Percentiles rank a stretch among this genome's conserved stretches.
These are phyloP conservation scores for Rhagium mordax DNA, from an alignment of 2,888 invertebrate genomes.

Conservation along the genomic window DNA sequence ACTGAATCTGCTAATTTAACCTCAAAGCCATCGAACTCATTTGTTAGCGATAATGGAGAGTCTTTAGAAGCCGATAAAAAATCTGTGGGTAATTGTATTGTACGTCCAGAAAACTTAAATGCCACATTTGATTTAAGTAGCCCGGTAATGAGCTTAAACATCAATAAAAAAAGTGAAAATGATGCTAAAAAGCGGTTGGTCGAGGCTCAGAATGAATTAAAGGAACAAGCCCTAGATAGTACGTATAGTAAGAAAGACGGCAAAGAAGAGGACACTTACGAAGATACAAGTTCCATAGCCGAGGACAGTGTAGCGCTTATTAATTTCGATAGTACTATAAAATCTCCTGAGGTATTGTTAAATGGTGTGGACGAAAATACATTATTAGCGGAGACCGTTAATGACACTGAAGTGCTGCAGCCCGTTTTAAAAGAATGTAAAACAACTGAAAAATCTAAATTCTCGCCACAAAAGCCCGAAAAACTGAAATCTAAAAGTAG, in stretches of 20 bases:
- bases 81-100: conserved; percentile 16
- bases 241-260: conserved; percentile 38
- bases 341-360: conserved; percentile 35
- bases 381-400: conserved; percentile 28
- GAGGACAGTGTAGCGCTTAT: conserved; percentile 53
- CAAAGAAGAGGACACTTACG: conserved; percentile 59
- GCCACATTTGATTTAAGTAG: conserved; percentile 54
- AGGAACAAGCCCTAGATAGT: conserved; percentile 22
- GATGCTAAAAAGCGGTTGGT: conserved; percentile 17
- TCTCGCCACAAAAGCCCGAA: conserved; percentile 56
- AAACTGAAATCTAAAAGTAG: conserved; percentile 62
- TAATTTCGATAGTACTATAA: conserved; percentile 28
- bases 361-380: conserved; percentile 38
- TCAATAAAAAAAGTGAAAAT: conserved; percentile 21
- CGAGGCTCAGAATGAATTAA: conserved; percentile 26
- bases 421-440: conserved; percentile 21
- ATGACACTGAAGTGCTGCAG: conserved; percentile 15
- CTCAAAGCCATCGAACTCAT: conserved; percentile 13
- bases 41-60: conserved; percentile 24
- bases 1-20: conserved; percentile 31
- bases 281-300: conserved; percentile 62
- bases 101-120: conserved; percentile 43
- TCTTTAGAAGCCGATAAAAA: conserved; percentile 1
- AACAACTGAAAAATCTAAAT: conserved; percentile 58
- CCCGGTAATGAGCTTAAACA: conserved; percentile 43